Percentiles rank a stretch among this genome's conserved stretches.
Evolutionary conservation across 2,113 vertebrate genomes (phyloP).

Genomic region (Poicephalus meyeri): DNA sequence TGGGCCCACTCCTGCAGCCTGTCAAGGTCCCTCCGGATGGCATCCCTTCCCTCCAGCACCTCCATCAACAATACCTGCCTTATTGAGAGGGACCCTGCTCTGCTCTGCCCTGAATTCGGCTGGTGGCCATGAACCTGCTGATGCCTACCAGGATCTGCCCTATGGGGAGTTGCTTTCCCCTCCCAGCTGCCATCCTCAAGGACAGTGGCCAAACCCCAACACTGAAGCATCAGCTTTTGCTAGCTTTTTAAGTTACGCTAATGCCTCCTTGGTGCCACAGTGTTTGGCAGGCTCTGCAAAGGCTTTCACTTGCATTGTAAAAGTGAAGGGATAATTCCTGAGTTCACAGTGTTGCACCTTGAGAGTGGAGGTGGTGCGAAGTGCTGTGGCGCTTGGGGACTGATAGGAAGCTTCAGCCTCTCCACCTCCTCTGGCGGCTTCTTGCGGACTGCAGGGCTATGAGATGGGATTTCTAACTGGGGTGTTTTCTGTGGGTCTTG

Average conservation of each 20-base stretch:
- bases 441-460: background rate
- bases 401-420: background rate
- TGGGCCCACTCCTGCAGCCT: background rate
- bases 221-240: rapidly evolving
- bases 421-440: background rate
- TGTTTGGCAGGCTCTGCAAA: background rate
- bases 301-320: background rate
- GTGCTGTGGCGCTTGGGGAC: rapidly evolving
- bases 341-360: rapidly evolving
- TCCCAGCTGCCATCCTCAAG: background rate
- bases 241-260: background rate
- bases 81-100: rapidly evolving
- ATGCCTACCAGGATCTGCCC: background rate
- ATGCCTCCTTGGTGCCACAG: no score
- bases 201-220: background rate
- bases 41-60: background rate
- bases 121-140: background rate
- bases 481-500: background rate
- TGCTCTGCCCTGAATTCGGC: background rate
- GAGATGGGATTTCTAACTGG: background rate
- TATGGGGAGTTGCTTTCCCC: background rate
- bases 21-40: background rate
- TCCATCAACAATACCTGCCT: background rate
- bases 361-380: background rate
- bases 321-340: background rate